Percentiles rank a stretch among this genome's conserved stretches.
Evolutionary conservation across 2,113 vertebrate species (phyloP).

Genomic region (Cynopterus brachyotis): DNA sequence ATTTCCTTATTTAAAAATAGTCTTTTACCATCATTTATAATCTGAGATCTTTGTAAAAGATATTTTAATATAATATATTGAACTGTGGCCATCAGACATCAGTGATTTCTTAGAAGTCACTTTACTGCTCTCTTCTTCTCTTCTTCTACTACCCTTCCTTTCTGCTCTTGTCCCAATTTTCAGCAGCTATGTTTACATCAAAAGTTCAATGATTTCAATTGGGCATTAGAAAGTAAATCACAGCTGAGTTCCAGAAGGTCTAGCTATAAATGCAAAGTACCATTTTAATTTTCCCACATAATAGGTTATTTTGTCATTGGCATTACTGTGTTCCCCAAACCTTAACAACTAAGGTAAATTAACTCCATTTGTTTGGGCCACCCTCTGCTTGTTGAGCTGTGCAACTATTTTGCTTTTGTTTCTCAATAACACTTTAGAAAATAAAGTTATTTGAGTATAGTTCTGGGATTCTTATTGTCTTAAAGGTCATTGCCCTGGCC

Average conservation of each 20-base stretch:
- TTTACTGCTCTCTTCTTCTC: background rate
- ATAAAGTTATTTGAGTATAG: conserved; percentile 50
- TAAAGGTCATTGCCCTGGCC: conserved; percentile 71
- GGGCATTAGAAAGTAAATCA: conserved; percentile 65
- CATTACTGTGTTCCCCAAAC: background rate
- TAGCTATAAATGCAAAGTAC: conserved; percentile 7
- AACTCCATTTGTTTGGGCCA: conserved; percentile 38
- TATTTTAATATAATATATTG: background rate
- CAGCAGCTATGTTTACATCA: conserved; percentile 48
- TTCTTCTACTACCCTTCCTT: background rate
- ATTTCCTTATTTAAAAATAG: conserved; percentile 47
- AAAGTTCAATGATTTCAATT: conserved; percentile 30
- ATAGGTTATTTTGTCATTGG: conserved; percentile 47
- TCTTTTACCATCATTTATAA: background rate
- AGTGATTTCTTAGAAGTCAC: background rate
- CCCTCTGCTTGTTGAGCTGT: conserved; percentile 15
- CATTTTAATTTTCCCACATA: conserved; percentile 53
- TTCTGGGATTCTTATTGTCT: conserved; percentile 67
- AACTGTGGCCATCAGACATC: background rate
- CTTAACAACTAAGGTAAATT: conserved; percentile 50
- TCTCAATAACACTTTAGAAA: conserved; percentile 4
- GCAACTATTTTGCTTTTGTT: conserved; percentile 40
- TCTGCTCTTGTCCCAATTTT: conserved; percentile 25
- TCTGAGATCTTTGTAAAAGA: background rate
- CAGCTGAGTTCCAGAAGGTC: conserved; percentile 37